Evolutionary conservation across 2,797 vertebrate genomes (phyloP).

Genomic region (Notolabrus celidotus): DNA sequence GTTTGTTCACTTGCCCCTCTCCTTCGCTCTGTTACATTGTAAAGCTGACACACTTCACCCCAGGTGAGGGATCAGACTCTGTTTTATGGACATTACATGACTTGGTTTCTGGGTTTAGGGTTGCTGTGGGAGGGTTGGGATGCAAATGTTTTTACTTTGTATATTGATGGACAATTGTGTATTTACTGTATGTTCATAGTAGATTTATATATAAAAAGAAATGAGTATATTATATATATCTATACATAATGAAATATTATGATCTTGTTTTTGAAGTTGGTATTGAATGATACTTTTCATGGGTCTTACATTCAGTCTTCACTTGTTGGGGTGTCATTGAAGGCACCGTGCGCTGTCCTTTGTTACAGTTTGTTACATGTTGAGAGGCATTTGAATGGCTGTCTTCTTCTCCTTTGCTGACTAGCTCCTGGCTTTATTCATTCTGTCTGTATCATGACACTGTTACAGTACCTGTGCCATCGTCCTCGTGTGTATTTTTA

Average conservation of each 20-base stretch:
- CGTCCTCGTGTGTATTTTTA: constrained; percentile 29
- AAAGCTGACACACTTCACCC: constrained; percentile 74
- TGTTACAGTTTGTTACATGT: constrained; percentile 63
- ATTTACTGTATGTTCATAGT: constrained; percentile 90
- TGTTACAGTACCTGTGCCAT: constrained; percentile 41
- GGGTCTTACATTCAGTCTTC: constrained; percentile 51
- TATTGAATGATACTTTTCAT: constrained; percentile 75
- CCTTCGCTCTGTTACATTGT: constrained; percentile 68
- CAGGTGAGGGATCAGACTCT: constrained; percentile 54
- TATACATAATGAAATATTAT: constrained; percentile 79
- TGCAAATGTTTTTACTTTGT: constrained; percentile 87
- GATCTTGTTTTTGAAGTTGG: constrained; percentile 80
- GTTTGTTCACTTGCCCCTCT: constrained; percentile 47
- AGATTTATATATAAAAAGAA: constrained; percentile 89
- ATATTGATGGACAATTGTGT: constrained; percentile 87
- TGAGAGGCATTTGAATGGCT: constrained; percentile 71
- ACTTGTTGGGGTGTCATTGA: constrained; percentile 67
- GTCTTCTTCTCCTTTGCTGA: constrained; percentile 52
- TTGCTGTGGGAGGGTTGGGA: constrained; percentile 54
- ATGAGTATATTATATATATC: constrained; percentile 82
- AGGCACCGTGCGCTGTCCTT: constrained; percentile 71
- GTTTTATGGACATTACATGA: constrained; percentile 48
- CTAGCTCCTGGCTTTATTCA: constrained; percentile 47
- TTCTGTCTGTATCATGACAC: constrained; percentile 41
- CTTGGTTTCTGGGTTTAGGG: constrained; percentile 51